Conservation (phyloP, 2,113 vertebrate species). For the Hipposideros armiger region DNA sequence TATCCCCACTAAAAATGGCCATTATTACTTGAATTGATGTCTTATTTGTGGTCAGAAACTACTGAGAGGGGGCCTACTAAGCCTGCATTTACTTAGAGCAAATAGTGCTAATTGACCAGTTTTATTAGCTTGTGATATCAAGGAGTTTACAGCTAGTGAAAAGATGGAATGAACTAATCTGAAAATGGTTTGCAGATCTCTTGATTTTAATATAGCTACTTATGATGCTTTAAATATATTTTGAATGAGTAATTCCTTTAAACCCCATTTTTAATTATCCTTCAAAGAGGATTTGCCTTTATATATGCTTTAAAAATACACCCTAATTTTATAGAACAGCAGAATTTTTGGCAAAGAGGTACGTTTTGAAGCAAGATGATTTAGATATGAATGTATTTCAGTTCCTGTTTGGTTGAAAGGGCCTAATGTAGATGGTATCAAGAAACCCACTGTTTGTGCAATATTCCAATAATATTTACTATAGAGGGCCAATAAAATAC, state of each 20-base stretch:
- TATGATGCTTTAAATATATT: constrained; percentile 81
- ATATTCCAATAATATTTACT: constrained; percentile 74
- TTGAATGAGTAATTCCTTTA: constrained; percentile 80
- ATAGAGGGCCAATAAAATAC: constrained; percentile 70
- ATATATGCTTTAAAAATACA: constrained; percentile 73
- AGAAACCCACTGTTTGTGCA: constrained; percentile 79
- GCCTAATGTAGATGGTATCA: constrained; percentile 55
- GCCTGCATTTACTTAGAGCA: constrained; percentile 74
- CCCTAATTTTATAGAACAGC: constrained; percentile 70
- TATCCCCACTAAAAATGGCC: constrained; percentile 55
- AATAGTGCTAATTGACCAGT: constrained; percentile 83
- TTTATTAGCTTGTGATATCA: constrained; percentile 82
- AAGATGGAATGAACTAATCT: constrained; percentile 83
- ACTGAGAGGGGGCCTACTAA: constrained; percentile 70
- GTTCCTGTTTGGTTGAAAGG: constrained; percentile 74
- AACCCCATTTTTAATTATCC: constrained; percentile 74
- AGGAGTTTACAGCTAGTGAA: constrained; percentile 87
- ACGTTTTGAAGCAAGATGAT: constrained; percentile 61
- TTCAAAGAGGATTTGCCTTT: constrained; percentile 84
- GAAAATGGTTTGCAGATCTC: constrained; percentile 78
- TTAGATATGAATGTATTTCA: constrained; percentile 75
- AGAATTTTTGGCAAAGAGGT: constrained; percentile 60
- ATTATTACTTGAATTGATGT: constrained; percentile 43
- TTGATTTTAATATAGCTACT: constrained; percentile 78
- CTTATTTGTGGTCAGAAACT: constrained; percentile 59